Conservation (phyloP, 2,888 invertebrate genomes). For the Synergus umbraculus region DNA sequence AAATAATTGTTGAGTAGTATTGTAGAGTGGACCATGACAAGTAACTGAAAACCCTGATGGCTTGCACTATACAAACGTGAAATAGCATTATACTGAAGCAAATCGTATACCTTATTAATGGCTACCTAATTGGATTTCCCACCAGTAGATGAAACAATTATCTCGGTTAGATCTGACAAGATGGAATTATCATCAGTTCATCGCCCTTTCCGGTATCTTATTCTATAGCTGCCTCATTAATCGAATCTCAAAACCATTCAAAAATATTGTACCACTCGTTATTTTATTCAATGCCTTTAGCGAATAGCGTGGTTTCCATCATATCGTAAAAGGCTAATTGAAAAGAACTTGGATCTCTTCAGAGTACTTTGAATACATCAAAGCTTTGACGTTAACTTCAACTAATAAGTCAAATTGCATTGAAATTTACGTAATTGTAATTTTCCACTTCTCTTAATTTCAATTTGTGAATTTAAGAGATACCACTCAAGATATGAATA, state of each 20-base stretch:
- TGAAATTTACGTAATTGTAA: slow-evolving; percentile 31
- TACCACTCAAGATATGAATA: slow-evolving; percentile 16
- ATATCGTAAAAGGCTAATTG: slow-evolving; percentile 17
- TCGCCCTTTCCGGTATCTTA: not conserved
- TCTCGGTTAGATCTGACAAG: slow-evolving; percentile 43
- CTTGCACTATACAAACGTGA: not conserved
- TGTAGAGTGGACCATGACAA: not conserved
- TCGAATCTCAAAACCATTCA: not conserved
- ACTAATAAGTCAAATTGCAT: slow-evolving; percentile 33
- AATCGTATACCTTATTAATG: slow-evolving; percentile 63
- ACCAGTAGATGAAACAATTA: slow-evolving; percentile 60
- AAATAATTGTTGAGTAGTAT: not conserved
- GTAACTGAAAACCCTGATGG: not conserved
- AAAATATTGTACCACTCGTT: not conserved
- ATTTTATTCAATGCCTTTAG: not conserved
- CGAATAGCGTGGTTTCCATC: not conserved
- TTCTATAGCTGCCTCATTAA: slow-evolving; percentile 18
- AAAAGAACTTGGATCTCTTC: slow-evolving; percentile 7
- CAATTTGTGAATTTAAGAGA: slow-evolving; percentile 11
- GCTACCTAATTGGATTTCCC: slow-evolving; percentile 70
- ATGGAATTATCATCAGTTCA: not conserved
- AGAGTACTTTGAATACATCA: slow-evolving; percentile 12
- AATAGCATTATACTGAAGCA: slow-evolving; percentile 8
- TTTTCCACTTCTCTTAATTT: slow-evolving; percentile 24
- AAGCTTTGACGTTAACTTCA: slow-evolving; percentile 27